Percentiles rank a stretch among this genome's conserved stretches.
Conservation (phyloP, 2,797 vertebrate genomes). For the Eremophila alpestris region DNA sequence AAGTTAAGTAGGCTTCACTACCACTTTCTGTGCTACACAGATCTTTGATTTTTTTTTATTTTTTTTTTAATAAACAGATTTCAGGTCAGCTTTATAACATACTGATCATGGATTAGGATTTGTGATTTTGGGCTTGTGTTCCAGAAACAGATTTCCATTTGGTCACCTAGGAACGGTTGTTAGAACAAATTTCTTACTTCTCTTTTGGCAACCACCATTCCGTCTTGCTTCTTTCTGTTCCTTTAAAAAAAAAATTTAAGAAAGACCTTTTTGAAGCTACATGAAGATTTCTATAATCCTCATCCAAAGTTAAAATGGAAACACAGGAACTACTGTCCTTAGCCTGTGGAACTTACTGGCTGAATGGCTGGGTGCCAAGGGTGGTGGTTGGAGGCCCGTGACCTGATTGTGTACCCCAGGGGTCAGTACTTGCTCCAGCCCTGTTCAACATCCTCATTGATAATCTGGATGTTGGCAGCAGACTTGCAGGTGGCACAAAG, state of each 20-base stretch:
- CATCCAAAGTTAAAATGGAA: not conserved
- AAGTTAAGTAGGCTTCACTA: not conserved
- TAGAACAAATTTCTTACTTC: not conserved
- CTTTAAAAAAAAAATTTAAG: not conserved
- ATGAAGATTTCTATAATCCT: not conserved
- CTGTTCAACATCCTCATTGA: not conserved
- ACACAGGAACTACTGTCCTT: not conserved
- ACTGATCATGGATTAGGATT: not conserved
- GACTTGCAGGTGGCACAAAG: not conserved
- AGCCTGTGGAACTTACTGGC: not conserved
- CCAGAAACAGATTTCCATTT: not conserved
- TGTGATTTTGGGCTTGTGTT: not conserved
- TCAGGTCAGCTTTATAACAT: not conserved
- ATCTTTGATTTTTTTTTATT: not conserved
- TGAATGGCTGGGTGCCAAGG: not conserved
- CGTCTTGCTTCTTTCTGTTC: not conserved
- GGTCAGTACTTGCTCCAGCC: not conserved
- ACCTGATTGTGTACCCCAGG: not conserved
- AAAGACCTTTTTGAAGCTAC: not conserved
- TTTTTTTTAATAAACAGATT: not conserved
- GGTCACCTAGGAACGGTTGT: not conserved
- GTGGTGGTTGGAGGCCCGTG: not conserved
- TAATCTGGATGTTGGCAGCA: not conserved
- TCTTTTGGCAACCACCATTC: not conserved
- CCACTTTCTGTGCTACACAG: not conserved